A percentile compares a stretch with the other conserved stretches of the same genome.
Evolutionary conservation across 2,888 invertebrate species (phyloP).

Genomic region (Hyposoter dolosus): DNA sequence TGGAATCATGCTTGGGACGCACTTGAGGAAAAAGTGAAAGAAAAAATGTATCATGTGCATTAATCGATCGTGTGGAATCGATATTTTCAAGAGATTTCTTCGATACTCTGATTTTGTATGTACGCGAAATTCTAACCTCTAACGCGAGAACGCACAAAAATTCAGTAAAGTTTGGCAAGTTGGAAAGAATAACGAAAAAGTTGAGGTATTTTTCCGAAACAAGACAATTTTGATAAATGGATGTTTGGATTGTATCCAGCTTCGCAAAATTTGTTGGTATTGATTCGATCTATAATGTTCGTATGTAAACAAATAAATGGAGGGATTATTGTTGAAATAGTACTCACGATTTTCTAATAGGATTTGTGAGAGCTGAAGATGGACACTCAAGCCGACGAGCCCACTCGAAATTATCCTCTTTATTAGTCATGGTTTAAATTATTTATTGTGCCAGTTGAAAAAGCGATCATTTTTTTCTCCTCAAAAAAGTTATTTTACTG

Average conservation of each 20-base stretch:
- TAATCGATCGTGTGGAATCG: background rate
- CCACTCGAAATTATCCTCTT: constrained; percentile 62
- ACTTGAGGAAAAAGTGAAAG: too few relatives aligned
- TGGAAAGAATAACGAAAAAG: background rate
- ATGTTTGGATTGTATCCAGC: background rate
- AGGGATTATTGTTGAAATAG: background rate
- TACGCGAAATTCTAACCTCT: background rate
- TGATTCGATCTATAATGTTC: background rate
- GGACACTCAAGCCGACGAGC: constrained; percentile 59
- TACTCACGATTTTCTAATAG: constrained; percentile 60
- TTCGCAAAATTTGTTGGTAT: background rate
- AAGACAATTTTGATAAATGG: background rate
- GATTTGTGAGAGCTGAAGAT: constrained; percentile 29
- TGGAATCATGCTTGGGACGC: background rate
- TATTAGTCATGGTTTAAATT: constrained; percentile 45
- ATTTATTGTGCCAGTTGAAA: background rate
- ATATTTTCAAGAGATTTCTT: background rate
- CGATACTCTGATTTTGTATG: background rate
- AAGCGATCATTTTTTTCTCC: background rate
- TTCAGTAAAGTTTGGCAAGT: background rate
- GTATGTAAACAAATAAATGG: constrained; percentile 3
- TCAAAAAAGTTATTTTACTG: background rate
- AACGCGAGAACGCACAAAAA: background rate
- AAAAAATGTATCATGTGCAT: background rate
- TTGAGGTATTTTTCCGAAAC: background rate